A percentile compares a stretch with the other conserved stretches of the same genome.
These are phyloP conservation scores for Eristalis tenax DNA, from an alignment of 2,888 invertebrate species.

Conservation along the genomic window DNA sequence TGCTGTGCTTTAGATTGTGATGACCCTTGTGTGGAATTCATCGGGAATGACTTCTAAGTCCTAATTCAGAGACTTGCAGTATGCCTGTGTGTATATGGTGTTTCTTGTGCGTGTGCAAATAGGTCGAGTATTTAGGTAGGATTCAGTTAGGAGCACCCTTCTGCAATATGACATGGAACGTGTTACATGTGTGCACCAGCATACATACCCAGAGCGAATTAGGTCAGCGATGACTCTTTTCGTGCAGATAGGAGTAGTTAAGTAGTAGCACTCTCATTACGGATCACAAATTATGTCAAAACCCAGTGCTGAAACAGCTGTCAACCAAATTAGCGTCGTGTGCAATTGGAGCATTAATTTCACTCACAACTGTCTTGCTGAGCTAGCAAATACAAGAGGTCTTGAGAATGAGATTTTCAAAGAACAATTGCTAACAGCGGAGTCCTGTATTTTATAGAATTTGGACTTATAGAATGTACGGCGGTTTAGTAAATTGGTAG, in stretches of 20 bases:
- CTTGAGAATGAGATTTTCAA: background rate
- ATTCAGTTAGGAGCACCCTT: background rate
- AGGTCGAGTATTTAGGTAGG: background rate
- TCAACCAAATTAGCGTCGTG: background rate
- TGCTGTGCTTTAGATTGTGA: background rate
- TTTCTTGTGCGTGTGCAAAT: background rate
- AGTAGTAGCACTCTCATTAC: background rate
- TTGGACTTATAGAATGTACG: background rate
- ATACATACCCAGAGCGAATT: constrained; percentile 5
- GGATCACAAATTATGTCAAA: background rate
- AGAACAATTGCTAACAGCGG: background rate
- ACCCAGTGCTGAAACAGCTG: background rate
- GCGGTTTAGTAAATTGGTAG: background rate
- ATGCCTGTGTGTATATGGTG: background rate
- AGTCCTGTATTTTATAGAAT: background rate
- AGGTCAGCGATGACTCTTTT: background rate
- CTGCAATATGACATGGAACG: background rate
- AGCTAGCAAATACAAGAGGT: background rate
- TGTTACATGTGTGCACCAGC: background rate
- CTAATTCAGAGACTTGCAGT: background rate
- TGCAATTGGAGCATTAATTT: background rate
- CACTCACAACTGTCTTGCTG: background rate
- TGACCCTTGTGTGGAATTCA: constrained; percentile 1
- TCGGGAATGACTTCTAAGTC: background rate
- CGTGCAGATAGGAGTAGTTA: background rate